phyloP scores from a whole-genome alignment of 2,113 vertebrate genomes.

The Centropristis striata region DNA sequence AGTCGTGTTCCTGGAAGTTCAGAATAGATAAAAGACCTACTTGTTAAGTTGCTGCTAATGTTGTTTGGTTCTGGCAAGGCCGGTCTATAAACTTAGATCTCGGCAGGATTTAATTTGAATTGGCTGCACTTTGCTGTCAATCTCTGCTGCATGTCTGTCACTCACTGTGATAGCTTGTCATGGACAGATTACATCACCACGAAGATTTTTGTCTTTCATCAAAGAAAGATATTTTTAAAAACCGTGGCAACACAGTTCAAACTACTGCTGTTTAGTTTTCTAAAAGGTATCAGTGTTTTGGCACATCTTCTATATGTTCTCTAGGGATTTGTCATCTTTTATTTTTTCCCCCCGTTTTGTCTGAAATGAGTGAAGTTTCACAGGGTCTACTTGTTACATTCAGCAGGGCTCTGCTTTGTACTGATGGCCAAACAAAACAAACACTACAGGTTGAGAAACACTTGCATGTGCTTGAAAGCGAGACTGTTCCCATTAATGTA shows the following conservation, averaged over 20 bases:
- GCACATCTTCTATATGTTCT: background rate
- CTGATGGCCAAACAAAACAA: background rate
- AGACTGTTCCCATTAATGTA: no score
- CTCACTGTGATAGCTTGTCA: slow-evolving; percentile 11
- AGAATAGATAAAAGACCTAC: background rate
- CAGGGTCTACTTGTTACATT: background rate
- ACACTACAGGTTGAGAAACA: background rate
- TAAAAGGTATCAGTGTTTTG: slow-evolving; percentile 1
- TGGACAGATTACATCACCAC: background rate
- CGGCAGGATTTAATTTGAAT: slow-evolving; percentile 7
- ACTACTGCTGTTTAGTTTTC: background rate
- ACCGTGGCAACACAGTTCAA: background rate
- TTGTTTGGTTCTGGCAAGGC: slow-evolving; percentile 2
- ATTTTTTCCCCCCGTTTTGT: background rate
- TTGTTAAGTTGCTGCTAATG: background rate
- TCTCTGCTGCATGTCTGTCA: background rate
- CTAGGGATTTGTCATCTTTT: background rate
- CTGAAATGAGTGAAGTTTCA: background rate
- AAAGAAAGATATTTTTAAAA: background rate
- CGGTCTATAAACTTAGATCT: slow-evolving; percentile 8
- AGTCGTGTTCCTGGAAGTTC: background rate
- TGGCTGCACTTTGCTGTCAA: slow-evolving; percentile 35
- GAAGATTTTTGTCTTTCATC: background rate
- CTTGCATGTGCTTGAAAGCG: background rate
- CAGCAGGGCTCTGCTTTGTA: background rate